Evolutionary conservation across 2,113 vertebrate genomes (phyloP), one percentile per base, ranked within the genome.

Genomic region (Aleadryas rufinucha): DNA sequence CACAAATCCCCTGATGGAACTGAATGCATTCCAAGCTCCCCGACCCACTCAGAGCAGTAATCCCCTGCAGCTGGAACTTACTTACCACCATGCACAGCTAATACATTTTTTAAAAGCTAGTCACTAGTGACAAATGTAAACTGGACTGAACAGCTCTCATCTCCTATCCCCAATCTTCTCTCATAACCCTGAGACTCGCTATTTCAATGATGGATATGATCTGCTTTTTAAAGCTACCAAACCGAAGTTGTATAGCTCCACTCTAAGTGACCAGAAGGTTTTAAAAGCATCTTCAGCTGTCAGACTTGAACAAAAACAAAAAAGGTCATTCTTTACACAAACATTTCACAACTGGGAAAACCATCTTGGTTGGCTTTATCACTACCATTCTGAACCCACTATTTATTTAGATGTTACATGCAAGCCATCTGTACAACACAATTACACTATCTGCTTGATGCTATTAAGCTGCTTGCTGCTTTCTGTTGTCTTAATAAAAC

Each of bases 1-100:
- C 98, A 98, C 98, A 98, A 98, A 98, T 98, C 98, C 98, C 98
- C 97, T 97, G 98, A 98, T 98, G 97, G 97, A 98, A 98, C 97
- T 97, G 98, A 98, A 98, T 98, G 98, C 99, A 99, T 99, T 99
- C 99, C 99, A 99, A 98, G 95, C 98, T 98, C 98, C 97, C 97
- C 93, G 96, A 98, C 98, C 98, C 98, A 98, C 98, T 99, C 98
- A 98, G 98, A 99, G 98, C 98, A 97, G 95, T 99, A 99, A 99
- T 99, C 99, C 99, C 98, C 98, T 98, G 98, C 99, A 99, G 99
- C 99, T 99, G 99, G 98, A 99, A 98, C 97, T 97, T 97, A 98
- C 98, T 98, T 98, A 98, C 98, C 98, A 98, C 97, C 98, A 98
- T 98, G 98, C 98, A 98, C 98, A 98, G 98, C 98, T 98, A 98